Conservation (phyloP, 2,888 invertebrate genomes). For the Hirtodrosophila alboralis region DNA sequence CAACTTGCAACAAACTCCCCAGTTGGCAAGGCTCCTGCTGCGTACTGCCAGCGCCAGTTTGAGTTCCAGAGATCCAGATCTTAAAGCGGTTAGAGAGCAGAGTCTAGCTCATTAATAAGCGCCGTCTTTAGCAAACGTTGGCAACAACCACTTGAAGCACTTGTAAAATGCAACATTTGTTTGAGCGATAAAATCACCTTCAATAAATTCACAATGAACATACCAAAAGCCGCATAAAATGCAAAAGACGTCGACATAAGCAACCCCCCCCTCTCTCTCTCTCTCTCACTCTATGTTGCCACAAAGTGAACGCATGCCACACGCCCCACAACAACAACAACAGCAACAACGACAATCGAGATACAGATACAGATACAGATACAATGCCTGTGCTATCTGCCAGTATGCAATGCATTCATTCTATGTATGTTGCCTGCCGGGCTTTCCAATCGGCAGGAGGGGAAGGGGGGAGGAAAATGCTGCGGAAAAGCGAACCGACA, state of each 20-base stretch:
- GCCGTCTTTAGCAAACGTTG: slow-evolving; percentile 73
- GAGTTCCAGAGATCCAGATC: slow-evolving; percentile 28
- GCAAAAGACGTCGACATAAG: slow-evolving; percentile 42
- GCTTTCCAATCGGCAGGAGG: slow-evolving; percentile 65
- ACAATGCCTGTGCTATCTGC: slow-evolving; percentile 54
- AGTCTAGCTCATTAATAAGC: slow-evolving; percentile 74
- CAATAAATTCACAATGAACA: slow-evolving; percentile 83
- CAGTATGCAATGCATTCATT: slow-evolving; percentile 69
- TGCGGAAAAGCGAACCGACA: slow-evolving; percentile 36
- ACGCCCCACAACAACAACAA: slow-evolving; percentile 39
- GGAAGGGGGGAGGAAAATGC: no score
- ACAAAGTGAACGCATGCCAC: slow-evolving; percentile 43
- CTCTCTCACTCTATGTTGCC: neutral
- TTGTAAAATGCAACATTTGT: slow-evolving; percentile 82
- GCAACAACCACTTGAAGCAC: slow-evolving; percentile 76
- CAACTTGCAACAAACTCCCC: slow-evolving; percentile 8
- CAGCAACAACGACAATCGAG: slow-evolving; percentile 47
- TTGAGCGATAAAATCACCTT: slow-evolving; percentile 82
- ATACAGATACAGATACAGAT: slow-evolving; percentile 53
- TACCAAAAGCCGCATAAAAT: slow-evolving; percentile 78
- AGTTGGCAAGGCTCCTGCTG: slow-evolving; percentile 42
- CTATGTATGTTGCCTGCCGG: slow-evolving; percentile 33
- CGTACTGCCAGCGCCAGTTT: slow-evolving; percentile 30
- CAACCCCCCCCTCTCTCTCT: neutral
- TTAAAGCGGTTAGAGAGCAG: slow-evolving; percentile 12